These are phyloP conservation scores for Gopherus flavomarginatus DNA, from an alignment of 2,113 vertebrate species.

Conservation along the genomic window DNA sequence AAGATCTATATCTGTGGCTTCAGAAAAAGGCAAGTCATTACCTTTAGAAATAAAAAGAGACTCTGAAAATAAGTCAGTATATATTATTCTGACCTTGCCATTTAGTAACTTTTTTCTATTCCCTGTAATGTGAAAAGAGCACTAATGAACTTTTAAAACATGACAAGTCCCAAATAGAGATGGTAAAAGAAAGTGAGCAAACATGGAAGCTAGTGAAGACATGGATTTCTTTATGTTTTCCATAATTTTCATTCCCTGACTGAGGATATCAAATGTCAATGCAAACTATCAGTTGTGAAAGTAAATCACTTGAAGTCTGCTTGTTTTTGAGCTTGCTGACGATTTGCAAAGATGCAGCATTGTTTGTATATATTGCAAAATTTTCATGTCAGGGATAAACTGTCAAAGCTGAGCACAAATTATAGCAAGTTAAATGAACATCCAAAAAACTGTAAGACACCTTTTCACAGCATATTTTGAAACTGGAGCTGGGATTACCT, in stretches of 20 bases:
- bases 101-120: neutral
- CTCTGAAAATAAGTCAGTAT: neutral
- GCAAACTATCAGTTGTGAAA: neutral
- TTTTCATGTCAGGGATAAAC: neutral
- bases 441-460: neutral
- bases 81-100: constrained; percentile 16
- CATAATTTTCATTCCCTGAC: neutral
- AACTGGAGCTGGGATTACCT: neutral
- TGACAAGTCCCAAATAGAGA: neutral
- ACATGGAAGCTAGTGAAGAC: neutral
- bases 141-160: constrained; percentile 10
- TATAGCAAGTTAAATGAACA: neutral
- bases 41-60: neutral
- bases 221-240: neutral
- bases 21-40: neutral
- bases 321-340: neutral
- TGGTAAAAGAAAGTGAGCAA: neutral
- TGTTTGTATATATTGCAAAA: neutral
- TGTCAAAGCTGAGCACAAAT: neutral
- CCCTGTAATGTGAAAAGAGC: constrained; percentile 10
- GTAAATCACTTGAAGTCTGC: neutral
- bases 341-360: neutral
- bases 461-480: neutral
- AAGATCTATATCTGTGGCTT: constrained; percentile 47
- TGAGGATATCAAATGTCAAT: accelerated